phyloP scores from a whole-genome alignment of 1,140 invertebrate genomes.

The Cydia amplana region DNA sequence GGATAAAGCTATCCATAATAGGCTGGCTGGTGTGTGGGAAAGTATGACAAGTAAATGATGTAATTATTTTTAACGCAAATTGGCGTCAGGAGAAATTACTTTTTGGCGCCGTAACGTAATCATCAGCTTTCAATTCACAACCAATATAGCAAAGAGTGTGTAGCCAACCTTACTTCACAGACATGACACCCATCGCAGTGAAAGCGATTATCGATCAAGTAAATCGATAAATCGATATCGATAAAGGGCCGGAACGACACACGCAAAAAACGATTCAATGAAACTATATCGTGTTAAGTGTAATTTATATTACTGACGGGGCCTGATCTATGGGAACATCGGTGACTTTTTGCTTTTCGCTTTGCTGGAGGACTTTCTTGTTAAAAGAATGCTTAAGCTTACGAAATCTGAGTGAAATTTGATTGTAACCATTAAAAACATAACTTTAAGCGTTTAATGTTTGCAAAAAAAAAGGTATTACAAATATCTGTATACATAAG shows the following conservation, averaged over 20 bases:
- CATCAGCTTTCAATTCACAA: neutral
- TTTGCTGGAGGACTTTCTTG: neutral
- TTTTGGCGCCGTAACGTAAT: no score
- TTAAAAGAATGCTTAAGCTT: neutral
- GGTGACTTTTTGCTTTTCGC: neutral
- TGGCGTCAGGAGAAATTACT: no score
- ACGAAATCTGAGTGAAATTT: neutral
- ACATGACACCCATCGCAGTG: constrained; percentile 4
- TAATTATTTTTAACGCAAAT: no score
- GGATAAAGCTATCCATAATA: no score
- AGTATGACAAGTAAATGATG: no score
- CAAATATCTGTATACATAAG: no score
- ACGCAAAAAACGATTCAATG: constrained; percentile 24
- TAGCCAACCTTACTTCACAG: neutral
- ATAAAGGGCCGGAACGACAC: constrained; percentile 13
- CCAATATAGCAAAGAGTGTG: neutral
- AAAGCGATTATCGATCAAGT: constrained; percentile 30
- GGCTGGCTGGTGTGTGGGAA: no score
- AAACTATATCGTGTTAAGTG: constrained; percentile 5
- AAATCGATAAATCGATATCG: constrained; percentile 24
- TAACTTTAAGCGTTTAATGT: no score
- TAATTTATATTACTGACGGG: neutral
- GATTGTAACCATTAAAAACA: neutral
- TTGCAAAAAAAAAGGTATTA: no score
- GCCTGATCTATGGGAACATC: neutral